A percentile compares a stretch with the other conserved stretches of the same genome.
phyloP scores from a whole-genome alignment of 2,797 vertebrate species.

The Notoglanidium macrostoma region DNA sequence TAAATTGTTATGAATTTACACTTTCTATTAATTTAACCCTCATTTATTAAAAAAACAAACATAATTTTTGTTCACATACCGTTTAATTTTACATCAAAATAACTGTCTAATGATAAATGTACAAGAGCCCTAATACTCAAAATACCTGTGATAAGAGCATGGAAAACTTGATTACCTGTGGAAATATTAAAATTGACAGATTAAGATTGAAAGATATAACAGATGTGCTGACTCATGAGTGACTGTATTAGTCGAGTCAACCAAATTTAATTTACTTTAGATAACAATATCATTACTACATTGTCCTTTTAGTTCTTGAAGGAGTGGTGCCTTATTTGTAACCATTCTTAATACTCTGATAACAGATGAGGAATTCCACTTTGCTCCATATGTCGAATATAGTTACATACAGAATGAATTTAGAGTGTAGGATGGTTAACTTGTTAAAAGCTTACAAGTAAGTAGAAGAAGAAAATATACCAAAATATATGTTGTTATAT shows the following conservation, averaged over 20 bases:
- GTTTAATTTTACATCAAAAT: background rate
- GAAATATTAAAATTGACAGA: conserved; percentile 2
- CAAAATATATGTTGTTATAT: background rate
- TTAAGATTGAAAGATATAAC: background rate
- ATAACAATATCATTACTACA: conserved; percentile 13
- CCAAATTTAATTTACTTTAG: background rate
- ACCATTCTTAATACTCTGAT: background rate
- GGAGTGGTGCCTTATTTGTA: background rate
- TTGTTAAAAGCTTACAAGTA: background rate
- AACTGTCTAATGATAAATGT: background rate
- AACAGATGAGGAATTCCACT: conserved; percentile 18
- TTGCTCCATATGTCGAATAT: background rate
- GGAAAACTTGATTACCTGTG: background rate
- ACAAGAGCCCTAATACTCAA: background rate
- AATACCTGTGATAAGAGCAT: background rate
- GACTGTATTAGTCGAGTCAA: background rate
- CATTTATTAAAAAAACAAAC: background rate
- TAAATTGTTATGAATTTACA: background rate
- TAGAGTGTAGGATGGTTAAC: background rate
- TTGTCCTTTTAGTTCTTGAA: conserved; percentile 6
- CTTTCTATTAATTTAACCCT: too few species aligned
- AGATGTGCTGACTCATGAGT: background rate
- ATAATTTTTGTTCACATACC: background rate
- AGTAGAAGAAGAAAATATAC: background rate
- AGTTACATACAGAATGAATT: background rate